A percentile compares a stretch with the other conserved stretches of the same genome.
phyloP scores from a whole-genome alignment of 2,797 vertebrate species.

The Gobionotothen gibberifrons region DNA sequence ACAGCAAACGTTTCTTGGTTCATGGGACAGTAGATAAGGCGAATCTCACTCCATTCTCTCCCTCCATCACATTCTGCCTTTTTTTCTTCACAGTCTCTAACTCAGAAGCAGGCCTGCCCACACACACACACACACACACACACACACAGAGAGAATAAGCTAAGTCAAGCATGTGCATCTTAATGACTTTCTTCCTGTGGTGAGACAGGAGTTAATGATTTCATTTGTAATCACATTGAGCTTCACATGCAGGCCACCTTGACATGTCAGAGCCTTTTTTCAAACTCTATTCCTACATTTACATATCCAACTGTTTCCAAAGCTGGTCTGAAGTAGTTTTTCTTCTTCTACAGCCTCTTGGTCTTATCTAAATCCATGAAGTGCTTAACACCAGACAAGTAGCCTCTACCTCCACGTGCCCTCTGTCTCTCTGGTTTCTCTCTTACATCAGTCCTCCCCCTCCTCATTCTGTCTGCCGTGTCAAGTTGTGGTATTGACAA shows the following conservation, averaged over 20 bases:
- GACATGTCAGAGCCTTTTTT: constrained; percentile 65
- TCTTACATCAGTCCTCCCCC: not conserved
- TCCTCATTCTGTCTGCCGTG: constrained; percentile 10
- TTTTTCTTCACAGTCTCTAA: constrained; percentile 1
- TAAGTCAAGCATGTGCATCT: constrained; percentile 57
- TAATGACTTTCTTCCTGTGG: constrained; percentile 71
- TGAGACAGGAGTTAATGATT: constrained; percentile 73
- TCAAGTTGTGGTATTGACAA: constrained; percentile 48
- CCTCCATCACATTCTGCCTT: constrained; percentile 21
- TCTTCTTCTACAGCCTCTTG: not conserved
- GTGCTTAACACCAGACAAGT: constrained; percentile 24
- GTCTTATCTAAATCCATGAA: constrained; percentile 27
- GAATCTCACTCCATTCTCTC: constrained; percentile 22
- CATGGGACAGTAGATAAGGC: constrained; percentile 25
- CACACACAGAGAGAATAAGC: constrained; percentile 16
- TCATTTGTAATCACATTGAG: constrained; percentile 72
- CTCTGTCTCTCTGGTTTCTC: constrained; percentile 11
- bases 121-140: no score
- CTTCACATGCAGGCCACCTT: constrained; percentile 73
- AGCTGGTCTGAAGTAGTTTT: constrained; percentile 29
- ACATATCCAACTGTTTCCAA: constrained; percentile 31
- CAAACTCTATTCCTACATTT: constrained; percentile 39
- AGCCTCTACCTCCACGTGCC: not conserved
- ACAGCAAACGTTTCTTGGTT: not conserved
- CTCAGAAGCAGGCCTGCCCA: no score